Base-by-base conservation (phyloP, 2,797 vertebrate species). In the Coilia nasus region DNA sequence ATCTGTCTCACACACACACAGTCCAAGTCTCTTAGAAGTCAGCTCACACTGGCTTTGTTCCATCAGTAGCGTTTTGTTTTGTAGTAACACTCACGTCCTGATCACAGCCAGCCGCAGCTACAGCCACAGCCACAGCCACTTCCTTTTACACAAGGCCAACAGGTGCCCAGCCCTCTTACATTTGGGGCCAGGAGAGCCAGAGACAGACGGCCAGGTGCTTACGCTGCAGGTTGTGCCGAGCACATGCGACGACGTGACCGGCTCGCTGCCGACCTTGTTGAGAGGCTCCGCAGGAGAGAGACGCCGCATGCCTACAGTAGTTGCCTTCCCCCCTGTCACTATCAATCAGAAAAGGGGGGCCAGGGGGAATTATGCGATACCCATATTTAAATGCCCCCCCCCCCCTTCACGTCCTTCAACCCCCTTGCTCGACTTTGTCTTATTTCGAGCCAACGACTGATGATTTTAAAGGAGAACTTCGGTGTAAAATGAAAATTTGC, bases 191-290 rank as follows among this genome's bases (percentile, higher is more conserved):
- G 35, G 71, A 54, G 50, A 54, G 50, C 50, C 31, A 41, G 3
- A 71, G 25, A 28, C 64, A 71, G 67, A 31, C 28, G 67, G 28
- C 25, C 17, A 31, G 41, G 71, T 7, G 71, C 71, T 78, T 31
- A 78, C 31, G 31, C 15, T 6, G 71, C 71, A 44, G 35, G 35
- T 44, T 78, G 17, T 7, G 19, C 71, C 41, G 31, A 15, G 71
- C 17, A 78, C 41, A 14, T 44, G 31, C 17, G 35, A 41, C 50
- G 35, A 44, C 17, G 15, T n/a, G 31, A 41, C 71, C 14, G 71
- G 35, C 71, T 78, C 71, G 15, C 71, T 35, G 35, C 35, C 71
- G 71, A 78, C 71, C 71, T 78, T 78, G 71, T 78, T 78, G 31
- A 78, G 31, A 44, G 35, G 71, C 71, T 44, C 71, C 6, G 35